A percentile compares a stretch with the other conserved stretches of the same genome.
phyloP scores from a whole-genome alignment of 2,888 invertebrate genomes.

The Acholoe squamosa region DNA sequence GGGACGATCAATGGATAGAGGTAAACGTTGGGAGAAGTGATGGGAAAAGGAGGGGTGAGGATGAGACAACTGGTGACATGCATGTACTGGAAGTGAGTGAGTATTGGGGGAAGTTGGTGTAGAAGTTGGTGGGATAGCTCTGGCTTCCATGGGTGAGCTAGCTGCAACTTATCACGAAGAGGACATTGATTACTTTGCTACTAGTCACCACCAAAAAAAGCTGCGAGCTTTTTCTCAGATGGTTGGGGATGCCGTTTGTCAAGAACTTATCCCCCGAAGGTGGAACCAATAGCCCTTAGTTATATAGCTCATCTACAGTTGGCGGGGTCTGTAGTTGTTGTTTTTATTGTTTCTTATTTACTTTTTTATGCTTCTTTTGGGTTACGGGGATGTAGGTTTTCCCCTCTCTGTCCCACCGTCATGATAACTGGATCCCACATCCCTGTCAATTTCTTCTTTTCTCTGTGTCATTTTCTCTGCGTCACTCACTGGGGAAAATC shows the following conservation, averaged over 20 bases:
- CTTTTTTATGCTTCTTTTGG: no score
- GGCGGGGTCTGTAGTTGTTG: no score
- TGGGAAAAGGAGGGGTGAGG: not conserved
- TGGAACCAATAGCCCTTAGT: no score
- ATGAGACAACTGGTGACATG: not conserved
- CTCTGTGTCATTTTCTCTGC: no score
- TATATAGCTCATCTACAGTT: no score
- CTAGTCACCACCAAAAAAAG: not conserved
- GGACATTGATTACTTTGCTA: not conserved
- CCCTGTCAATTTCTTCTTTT: no score
- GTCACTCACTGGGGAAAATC: no score
- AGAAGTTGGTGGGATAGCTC: constrained; percentile 16
- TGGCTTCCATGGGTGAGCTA: constrained; percentile 31
- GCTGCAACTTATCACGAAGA: constrained; percentile 23
- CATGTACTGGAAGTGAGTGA: not conserved
- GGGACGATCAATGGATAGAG: constrained; percentile 41
- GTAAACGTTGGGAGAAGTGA: constrained; percentile 14
- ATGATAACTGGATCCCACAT: no score
- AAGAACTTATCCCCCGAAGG: not conserved
- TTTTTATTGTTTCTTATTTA: no score
- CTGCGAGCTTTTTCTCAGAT: constrained; percentile 22
- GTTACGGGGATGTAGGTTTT: no score
- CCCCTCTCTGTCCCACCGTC: no score
- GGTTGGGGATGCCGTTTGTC: not conserved
- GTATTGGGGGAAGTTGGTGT: constrained; percentile 24